A percentile compares a stretch with the other conserved stretches of the same genome.
Evolutionary conservation across 1,140 invertebrate genomes (phyloP).

Genomic region (Paraescarpia echinospica): DNA sequence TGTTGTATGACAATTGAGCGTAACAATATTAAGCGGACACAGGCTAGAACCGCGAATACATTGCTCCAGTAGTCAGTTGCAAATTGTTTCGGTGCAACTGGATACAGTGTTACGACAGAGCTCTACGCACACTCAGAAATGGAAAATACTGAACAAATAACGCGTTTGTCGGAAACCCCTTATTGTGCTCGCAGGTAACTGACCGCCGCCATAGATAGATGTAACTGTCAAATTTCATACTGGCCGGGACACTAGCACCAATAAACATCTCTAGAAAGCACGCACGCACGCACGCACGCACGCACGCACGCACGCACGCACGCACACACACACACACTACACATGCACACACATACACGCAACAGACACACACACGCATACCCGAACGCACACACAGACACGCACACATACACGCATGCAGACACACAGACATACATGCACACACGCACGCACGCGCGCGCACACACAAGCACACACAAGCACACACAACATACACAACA

Average conservation of each 20-base stretch:
- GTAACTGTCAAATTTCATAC: no score
- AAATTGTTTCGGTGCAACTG: not conserved
- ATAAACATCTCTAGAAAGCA: not conserved
- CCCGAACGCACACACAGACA: constrained; percentile 16
- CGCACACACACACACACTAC: no score
- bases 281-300: constrained; percentile 10
- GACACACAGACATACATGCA: constrained; percentile 18
- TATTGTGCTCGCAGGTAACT: no score
- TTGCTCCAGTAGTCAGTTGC: not conserved
- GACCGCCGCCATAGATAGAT: no score
- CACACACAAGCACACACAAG: not conserved
- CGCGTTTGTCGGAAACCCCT: no score
- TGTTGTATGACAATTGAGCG: not conserved
- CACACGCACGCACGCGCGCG: not conserved
- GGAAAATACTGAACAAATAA: no score
- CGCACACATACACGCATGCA: constrained; percentile 15
- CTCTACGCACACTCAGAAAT: no score
- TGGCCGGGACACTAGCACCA: no score
- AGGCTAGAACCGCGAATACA: not conserved
- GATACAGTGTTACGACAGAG: not conserved
- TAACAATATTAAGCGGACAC: not conserved
- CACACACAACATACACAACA: not conserved
- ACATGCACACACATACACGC: constrained; percentile 18
- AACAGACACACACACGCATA: not conserved
- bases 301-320: no score